Percentiles rank a stretch among this genome's conserved stretches.
These are phyloP conservation scores for Agrotis exclamationis DNA, from an alignment of 2,888 invertebrate species.

Conservation along the genomic window DNA sequence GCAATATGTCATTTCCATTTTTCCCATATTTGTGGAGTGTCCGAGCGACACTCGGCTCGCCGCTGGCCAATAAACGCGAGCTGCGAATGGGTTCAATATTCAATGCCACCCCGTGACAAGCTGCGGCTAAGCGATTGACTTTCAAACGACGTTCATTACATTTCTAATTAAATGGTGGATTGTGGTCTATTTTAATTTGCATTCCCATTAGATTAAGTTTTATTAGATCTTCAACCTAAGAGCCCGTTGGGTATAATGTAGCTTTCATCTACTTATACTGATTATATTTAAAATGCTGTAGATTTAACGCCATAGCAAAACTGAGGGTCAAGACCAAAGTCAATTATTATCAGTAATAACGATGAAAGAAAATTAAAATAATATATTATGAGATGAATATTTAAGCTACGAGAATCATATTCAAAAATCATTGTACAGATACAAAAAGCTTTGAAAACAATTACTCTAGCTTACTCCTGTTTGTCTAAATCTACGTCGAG, in stretches of 20 bases:
- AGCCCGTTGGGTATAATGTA: background rate
- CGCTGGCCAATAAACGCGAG: constrained; percentile 71
- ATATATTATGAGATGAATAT: too few relatives aligned
- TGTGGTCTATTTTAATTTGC: background rate
- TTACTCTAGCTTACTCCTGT: background rate
- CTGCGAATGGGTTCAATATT: constrained; percentile 57
- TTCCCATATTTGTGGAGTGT: constrained; percentile 72
- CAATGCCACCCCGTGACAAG: constrained; percentile 49
- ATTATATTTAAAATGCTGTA: background rate
- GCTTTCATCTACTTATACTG: background rate
- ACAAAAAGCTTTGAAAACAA: background rate
- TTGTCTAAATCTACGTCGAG: too few relatives aligned
- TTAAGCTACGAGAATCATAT: background rate
- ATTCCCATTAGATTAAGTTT: background rate
- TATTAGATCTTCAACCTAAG: background rate
- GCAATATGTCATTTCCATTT: constrained; percentile 73
- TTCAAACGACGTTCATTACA: constrained; percentile 34
- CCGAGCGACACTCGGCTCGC: constrained; percentile 67
- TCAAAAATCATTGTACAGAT: background rate
- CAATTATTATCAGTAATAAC: too few relatives aligned
- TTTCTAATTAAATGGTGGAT: constrained; percentile 26
- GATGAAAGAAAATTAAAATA: too few relatives aligned
- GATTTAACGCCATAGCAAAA: background rate
- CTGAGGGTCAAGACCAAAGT: background rate
- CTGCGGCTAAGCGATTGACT: constrained; percentile 40